Conservation (phyloP, 2,888 invertebrate genomes). For the Physocephala rufipes region DNA sequence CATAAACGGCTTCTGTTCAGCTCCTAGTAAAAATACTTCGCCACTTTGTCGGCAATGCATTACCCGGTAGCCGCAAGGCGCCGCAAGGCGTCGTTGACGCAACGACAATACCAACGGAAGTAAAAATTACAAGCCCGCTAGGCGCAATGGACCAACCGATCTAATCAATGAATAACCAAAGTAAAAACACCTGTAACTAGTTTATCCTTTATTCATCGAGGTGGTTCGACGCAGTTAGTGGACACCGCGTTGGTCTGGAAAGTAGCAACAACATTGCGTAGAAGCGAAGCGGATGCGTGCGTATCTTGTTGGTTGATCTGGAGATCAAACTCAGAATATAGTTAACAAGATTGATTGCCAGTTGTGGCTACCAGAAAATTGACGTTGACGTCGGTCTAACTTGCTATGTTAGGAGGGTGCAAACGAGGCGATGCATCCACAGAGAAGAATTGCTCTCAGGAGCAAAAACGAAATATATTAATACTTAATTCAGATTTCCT, state of each 20-base stretch:
- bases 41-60: constrained; percentile 1
- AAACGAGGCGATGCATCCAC: not conserved
- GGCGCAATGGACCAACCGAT: constrained; percentile 4
- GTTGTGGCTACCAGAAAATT: constrained; percentile 42
- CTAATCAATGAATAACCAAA: not conserved
- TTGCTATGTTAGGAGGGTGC: not conserved
- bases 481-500: not conserved
- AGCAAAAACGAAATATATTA: constrained; percentile 4
- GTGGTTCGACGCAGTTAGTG: not conserved
- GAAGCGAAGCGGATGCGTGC: constrained; percentile 27
- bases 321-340: constrained; percentile 44
- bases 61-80: constrained; percentile 1
- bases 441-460: not conserved
- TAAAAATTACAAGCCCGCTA: not conserved
- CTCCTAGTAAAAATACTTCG: constrained; percentile 30
- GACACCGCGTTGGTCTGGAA: too few relatives aligned
- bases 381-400: constrained; percentile 35
- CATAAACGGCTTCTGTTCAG: constrained; percentile 30
- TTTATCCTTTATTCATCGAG: constrained; percentile 37
- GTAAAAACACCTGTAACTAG: constrained; percentile 36
- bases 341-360: constrained; percentile 52
- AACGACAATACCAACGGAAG: not conserved
- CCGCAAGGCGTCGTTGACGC: not conserved
- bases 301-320: constrained; percentile 34
- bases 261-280: not conserved